These are phyloP conservation scores for Mythimna lalbum DNA, from an alignment of 2,888 invertebrate species.

Conservation along the genomic window DNA sequence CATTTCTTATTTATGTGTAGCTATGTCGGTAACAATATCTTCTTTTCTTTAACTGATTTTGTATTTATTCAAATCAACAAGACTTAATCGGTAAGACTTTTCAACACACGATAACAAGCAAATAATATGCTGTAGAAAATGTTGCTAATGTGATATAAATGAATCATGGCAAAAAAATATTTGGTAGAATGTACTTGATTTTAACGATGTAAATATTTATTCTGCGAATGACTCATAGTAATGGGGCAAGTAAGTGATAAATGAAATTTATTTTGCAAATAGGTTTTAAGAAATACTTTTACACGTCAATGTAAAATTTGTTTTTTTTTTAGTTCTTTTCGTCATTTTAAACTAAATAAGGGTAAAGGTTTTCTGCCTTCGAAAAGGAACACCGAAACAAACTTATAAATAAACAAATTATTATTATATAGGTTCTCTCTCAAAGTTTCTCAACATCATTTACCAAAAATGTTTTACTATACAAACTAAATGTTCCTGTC, in stretches of 20 bases:
- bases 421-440: too few species aligned
- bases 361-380: too few species aligned
- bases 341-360: too few species aligned
- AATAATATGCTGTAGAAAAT: too few species aligned
- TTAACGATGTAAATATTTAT: neutral
- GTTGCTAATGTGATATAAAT: neutral
- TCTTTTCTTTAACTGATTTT: neutral
- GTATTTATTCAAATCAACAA: neutral
- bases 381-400: too few species aligned
- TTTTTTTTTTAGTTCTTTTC: too few species aligned
- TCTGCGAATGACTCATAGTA: constrained; percentile 10
- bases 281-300: too few species aligned
- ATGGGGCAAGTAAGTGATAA: constrained; percentile 5
- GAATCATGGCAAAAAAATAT: neutral
- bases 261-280: too few species aligned
- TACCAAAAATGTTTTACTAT: too few species aligned
- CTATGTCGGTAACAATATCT: neutral
- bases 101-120: neutral
- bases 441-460: too few species aligned
- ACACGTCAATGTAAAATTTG: neutral
- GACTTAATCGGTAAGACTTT: neutral
- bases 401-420: too few species aligned
- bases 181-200: neutral
- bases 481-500: too few species aligned
- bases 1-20: neutral